Percentiles rank a stretch among this genome's conserved stretches.
These are phyloP conservation scores for Steromphala cineraria DNA, from an alignment of 2,888 invertebrate genomes.

Conservation along the genomic window DNA sequence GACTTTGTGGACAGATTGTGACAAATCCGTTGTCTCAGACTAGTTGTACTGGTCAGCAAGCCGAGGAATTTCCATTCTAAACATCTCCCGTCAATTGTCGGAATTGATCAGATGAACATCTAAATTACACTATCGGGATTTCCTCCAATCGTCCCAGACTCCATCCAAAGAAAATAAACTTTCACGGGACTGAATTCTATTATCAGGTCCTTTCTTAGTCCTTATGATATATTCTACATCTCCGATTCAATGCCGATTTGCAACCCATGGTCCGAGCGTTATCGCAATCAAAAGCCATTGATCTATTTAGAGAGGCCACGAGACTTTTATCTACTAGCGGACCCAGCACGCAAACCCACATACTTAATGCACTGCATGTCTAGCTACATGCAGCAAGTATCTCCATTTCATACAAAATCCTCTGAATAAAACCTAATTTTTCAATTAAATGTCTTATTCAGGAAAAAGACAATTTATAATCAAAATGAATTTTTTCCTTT, in stretches of 20 bases:
- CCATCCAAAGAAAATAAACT: constrained; percentile 9
- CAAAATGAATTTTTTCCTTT: background rate
- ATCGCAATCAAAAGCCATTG: constrained; percentile 11
- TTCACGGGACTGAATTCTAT: background rate
- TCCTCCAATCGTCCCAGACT: background rate
- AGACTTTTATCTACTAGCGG: constrained; percentile 20
- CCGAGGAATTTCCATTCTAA: background rate
- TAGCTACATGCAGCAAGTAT: background rate
- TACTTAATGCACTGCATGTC: background rate
- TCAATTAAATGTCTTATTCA: background rate
- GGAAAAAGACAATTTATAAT: background rate
- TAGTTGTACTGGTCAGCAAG: background rate
- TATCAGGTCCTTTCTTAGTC: background rate
- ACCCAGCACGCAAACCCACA: background rate
- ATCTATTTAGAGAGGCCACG: constrained; percentile 11
- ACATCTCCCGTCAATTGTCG: background rate
- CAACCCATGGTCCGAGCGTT: background rate
- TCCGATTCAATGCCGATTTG: constrained; percentile 6
- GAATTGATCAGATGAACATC: constrained; percentile 13
- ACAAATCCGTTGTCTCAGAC: background rate
- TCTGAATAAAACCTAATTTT: background rate
- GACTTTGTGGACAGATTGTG: background rate
- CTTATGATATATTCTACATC: background rate
- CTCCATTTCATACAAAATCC: background rate
- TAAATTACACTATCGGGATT: constrained; percentile 1